Conservation (phyloP, 2,113 vertebrate genomes). For the Mixornis gularis region DNA sequence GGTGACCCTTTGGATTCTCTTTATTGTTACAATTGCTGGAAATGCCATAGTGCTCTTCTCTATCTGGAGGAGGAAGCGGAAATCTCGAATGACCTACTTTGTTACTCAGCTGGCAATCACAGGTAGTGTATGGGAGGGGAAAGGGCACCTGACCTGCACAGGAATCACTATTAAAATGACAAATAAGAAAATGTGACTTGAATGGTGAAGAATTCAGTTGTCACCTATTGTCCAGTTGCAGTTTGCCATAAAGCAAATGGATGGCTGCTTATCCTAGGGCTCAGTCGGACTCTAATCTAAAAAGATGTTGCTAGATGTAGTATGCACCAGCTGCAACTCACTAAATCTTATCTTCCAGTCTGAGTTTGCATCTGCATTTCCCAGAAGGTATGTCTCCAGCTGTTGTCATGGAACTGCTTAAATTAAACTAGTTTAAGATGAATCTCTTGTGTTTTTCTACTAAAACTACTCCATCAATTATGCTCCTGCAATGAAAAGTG, state of each 20-base stretch:
- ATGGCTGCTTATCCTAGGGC: background rate
- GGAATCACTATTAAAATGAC: background rate
- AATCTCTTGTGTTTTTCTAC: background rate
- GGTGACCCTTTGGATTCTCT: slow-evolving; percentile 76
- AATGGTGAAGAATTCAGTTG: background rate
- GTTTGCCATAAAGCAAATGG: background rate
- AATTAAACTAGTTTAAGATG: background rate
- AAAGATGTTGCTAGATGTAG: background rate
- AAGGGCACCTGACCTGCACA: background rate
- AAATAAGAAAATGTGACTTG: background rate
- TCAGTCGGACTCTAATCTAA: background rate
- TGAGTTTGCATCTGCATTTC: background rate
- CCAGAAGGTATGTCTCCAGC: background rate
- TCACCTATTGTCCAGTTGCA: background rate
- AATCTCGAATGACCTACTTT: slow-evolving; percentile 78
- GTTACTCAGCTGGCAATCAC: slow-evolving; percentile 75
- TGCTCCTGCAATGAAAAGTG: background rate
- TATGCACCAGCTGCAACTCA: background rate
- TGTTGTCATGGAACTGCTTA: slow-evolving; percentile 2
- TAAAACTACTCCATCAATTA: background rate
- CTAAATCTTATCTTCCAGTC: background rate
- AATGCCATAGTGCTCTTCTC: slow-evolving; percentile 71
- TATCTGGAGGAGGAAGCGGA: slow-evolving; percentile 70
- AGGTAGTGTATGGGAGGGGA: slow-evolving; percentile 43
- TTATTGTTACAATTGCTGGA: slow-evolving; percentile 69